A percentile compares a stretch with the other conserved stretches of the same genome.
Evolutionary conservation across 2,113 vertebrate species (phyloP).

Genomic region (Galbula dea): DNA sequence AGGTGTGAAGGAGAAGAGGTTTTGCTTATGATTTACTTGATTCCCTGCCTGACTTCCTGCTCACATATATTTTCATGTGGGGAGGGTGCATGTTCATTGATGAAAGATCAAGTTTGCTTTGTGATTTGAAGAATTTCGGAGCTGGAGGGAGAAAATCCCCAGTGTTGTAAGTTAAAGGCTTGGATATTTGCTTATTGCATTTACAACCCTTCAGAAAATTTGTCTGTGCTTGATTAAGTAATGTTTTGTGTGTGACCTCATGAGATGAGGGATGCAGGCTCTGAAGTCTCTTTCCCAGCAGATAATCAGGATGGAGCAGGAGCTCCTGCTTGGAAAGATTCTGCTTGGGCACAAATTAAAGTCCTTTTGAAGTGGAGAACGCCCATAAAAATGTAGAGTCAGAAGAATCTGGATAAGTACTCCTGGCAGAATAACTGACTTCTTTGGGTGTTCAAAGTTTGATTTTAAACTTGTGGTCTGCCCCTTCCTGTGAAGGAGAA

Average conservation of each 20-base stretch:
- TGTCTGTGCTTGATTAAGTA: background rate
- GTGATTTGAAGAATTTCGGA: background rate
- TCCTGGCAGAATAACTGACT: background rate
- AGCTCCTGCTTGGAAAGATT: background rate
- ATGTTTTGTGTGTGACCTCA: background rate
- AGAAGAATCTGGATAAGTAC: background rate
- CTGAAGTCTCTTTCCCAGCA: background rate
- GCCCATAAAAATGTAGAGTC: background rate
- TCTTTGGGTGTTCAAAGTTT: background rate
- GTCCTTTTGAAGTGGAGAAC: background rate
- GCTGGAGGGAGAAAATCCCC: background rate
- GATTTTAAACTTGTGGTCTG: background rate
- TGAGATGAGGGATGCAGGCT: background rate
- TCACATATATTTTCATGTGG: background rate
- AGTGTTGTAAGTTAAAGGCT: background rate
- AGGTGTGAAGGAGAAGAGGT: background rate
- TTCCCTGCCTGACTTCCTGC: background rate
- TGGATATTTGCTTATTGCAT: background rate
- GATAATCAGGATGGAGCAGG: background rate
- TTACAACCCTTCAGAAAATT: background rate
- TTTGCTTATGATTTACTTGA: rapidly evolving
- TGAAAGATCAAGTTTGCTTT: background rate
- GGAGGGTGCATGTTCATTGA: background rate
- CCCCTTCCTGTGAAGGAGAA: background rate
- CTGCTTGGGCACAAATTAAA: background rate